A percentile compares a stretch with the other conserved stretches of the same genome.
phyloP scores from a whole-genome alignment of 2,113 vertebrate species.

The Haemorhous mexicanus region DNA sequence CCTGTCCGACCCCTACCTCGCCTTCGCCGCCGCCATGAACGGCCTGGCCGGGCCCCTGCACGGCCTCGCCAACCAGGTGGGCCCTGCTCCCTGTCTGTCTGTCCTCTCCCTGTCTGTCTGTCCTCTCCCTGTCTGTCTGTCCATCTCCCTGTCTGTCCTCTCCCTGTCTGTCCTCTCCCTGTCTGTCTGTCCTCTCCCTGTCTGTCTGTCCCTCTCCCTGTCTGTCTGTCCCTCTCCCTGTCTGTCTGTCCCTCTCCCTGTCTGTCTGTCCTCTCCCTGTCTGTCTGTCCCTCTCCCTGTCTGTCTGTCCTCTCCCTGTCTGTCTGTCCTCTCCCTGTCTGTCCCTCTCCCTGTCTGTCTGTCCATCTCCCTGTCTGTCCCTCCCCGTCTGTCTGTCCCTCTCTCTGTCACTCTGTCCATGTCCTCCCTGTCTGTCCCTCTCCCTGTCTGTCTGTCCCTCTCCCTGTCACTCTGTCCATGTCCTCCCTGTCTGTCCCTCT shows the following conservation, averaged over 20 bases:
- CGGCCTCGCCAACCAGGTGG: slow-evolving; percentile 95
- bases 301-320: no score
- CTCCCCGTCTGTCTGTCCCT: neutral
- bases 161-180: no score
- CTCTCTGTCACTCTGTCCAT: no score
- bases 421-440: no score
- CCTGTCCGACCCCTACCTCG: slow-evolving; percentile 91
- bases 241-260: neutral
- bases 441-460: no score
- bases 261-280: fast-evolving
- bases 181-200: neutral
- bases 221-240: no score
- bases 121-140: neutral
- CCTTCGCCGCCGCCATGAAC: slow-evolving; percentile 95
- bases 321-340: no score
- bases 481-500: no score
- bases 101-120: neutral
- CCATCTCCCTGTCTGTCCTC: neutral
- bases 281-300: no score
- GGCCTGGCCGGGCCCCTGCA: slow-evolving; percentile 93
- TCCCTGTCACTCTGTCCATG: neutral
- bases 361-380: no score
- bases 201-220: neutral
- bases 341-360: neutral
- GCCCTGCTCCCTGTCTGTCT: fast-evolving